Evolutionary conservation across 2,888 invertebrate species (phyloP), one percentile per base, ranked within the genome.

Genomic region (Augochlorella aurata): DNA sequence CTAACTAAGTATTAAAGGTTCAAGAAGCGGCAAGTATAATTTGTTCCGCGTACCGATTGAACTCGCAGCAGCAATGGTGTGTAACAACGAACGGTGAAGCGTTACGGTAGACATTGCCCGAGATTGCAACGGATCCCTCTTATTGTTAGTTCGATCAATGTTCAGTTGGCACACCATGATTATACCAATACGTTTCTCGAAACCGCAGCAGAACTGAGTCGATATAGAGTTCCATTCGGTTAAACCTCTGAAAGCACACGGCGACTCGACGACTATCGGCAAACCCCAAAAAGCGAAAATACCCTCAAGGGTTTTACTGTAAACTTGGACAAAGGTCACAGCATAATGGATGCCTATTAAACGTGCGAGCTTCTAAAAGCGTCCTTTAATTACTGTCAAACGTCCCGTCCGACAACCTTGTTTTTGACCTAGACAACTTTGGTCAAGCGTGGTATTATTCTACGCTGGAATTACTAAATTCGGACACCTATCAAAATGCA

Each of bases 201-300:
- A 68, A 82, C 79, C 87, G 70, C 84, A 84, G 2, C 63, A 79
- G 78, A 73, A 75, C 70, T 12, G 21, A 21, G 21, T 4, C 21
- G 12, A 74, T 67, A 49, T 44, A 65, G 54, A 24, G 75, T 77
- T 79, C 84, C 84, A 73, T 84, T 86, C 79, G 58, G 54, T 61
- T 74, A 63, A 77, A 45, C 68, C 54, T 61, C 7, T 21, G 24
- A 10, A 44, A 79, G 50, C 18, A 38, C 66, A 21, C 38, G 52
- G 3, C 29, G 12, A 45, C 24, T 5, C 38, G 29, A 24, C 16
- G n/a, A 5, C 58, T 18, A 54, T 77, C 38, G 61, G 8, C 14
- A n/a, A 49, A 38, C 44, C 4, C 38, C 21, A 21, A 54, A 52
- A 65, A 38, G 7, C 45, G 52, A 61, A 63, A 50, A 38, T 63